phyloP scores from a whole-genome alignment of 2,888 invertebrate species.

The Callimorpha dominula region DNA sequence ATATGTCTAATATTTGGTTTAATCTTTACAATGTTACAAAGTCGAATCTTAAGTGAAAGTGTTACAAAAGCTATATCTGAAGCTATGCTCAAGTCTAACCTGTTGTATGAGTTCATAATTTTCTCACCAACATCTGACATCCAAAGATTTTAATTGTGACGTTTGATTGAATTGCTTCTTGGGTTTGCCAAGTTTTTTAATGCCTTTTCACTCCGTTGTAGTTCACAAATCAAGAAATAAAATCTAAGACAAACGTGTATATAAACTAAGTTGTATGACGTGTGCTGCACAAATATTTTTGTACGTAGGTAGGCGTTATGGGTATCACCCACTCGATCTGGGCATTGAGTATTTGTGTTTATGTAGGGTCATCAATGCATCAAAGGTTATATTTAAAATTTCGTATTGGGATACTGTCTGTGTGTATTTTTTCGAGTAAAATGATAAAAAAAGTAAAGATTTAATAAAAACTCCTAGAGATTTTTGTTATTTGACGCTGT shows the following conservation, averaged over 20 bases:
- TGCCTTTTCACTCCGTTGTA: no score
- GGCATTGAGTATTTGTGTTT: slow-evolving; percentile 27
- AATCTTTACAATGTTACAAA: slow-evolving; percentile 37
- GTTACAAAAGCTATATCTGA: slow-evolving; percentile 39
- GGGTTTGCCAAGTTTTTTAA: neutral
- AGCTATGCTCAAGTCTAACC: slow-evolving; percentile 42
- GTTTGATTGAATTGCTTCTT: neutral
- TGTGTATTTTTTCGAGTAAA: no score
- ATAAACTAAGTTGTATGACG: slow-evolving; percentile 36
- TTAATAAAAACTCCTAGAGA: no score
- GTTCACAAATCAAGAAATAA: neutral
- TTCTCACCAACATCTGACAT: slow-evolving; percentile 20
- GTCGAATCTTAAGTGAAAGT: slow-evolving; percentile 62
- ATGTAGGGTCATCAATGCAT: slow-evolving; percentile 28
- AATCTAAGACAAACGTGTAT: slow-evolving; percentile 20
- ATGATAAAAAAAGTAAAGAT: no score
- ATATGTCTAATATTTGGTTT: slow-evolving; percentile 34
- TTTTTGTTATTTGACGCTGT: neutral
- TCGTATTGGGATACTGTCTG: neutral
- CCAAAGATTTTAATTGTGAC: neutral
- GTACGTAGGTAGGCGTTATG: slow-evolving; percentile 36
- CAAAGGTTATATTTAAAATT: neutral
- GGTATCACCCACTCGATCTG: slow-evolving; percentile 48
- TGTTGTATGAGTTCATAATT: slow-evolving; percentile 44
- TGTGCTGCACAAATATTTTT: slow-evolving; percentile 38